These are phyloP conservation scores for Catalaphyllia jardinei DNA, from an alignment of 64 coral and sea anemone genomes.

Conservation along the genomic window DNA sequence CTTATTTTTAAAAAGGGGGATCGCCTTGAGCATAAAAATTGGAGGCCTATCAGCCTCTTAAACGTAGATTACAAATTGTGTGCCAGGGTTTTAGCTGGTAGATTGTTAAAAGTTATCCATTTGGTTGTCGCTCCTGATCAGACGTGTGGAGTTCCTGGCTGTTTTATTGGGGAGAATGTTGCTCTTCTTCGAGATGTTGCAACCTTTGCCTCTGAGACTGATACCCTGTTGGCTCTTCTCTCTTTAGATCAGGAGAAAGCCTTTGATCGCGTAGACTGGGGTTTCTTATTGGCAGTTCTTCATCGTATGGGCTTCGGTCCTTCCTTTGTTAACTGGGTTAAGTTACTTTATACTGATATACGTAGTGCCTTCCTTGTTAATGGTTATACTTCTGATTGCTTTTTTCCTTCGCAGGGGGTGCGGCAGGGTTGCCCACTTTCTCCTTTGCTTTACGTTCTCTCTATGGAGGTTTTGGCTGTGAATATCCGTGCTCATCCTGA, in stretches of 20 bases:
- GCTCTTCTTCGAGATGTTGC: neutral
- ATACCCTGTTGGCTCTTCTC: neutral
- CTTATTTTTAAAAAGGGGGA: no score
- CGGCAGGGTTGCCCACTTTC: slow-evolving; percentile 12
- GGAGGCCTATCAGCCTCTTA: no score
- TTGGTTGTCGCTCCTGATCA: neutral
- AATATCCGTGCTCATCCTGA: neutral
- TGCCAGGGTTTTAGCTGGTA: no score
- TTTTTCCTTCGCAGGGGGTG: neutral
- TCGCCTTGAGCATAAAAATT: no score
- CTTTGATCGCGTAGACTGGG: slow-evolving; percentile 50
- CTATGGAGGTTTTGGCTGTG: neutral
- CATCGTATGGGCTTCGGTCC: neutral
- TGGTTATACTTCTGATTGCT: neutral
- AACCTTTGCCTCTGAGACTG: no score
- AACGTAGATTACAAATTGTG: no score
- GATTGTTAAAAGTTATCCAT: no score
- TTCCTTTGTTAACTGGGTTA: slow-evolving; percentile 9
- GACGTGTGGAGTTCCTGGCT: slow-evolving; percentile 6
- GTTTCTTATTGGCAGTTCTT: neutral
- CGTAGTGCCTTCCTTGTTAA: slow-evolving; percentile 28
- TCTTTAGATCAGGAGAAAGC: slow-evolving; percentile 55
- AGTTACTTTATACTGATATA: neutral
- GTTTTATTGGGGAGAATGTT: slow-evolving; percentile 42
- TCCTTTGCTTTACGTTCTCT: neutral